A percentile compares a stretch with the other conserved stretches of the same genome.
phyloP scores from a whole-genome alignment of 2,113 vertebrate species.

The Prunella himalayana region DNA sequence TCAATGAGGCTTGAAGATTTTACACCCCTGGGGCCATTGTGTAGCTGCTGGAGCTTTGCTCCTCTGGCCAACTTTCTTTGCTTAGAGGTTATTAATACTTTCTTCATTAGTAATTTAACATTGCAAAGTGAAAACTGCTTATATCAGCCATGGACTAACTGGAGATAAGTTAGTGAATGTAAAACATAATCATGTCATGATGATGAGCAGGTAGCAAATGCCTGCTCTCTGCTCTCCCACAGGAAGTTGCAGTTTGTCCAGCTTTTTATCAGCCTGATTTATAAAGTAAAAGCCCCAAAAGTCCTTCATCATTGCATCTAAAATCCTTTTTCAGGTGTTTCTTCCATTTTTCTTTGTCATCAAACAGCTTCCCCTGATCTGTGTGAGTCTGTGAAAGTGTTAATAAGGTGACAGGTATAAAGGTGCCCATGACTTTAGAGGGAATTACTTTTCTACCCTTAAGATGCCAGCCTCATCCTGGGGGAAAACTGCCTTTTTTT shows the following conservation, averaged over 20 bases:
- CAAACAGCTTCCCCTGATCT: not conserved
- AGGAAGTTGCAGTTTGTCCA: not conserved
- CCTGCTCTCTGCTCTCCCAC: not conserved
- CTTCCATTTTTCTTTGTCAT: not conserved
- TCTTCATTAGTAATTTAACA: conserved; percentile 9
- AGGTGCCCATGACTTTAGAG: not conserved
- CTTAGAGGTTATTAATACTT: not conserved
- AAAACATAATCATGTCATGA: not conserved
- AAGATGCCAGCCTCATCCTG: not conserved
- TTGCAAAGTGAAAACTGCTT: not conserved
- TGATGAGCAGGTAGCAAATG: not conserved
- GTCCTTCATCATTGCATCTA: not conserved
- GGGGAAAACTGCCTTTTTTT: not conserved
- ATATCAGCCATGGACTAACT: not conserved
- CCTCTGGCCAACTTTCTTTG: not conserved
- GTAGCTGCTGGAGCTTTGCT: not conserved
- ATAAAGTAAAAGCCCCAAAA: not conserved
- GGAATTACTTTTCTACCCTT: not conserved
- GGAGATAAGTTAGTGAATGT: not conserved
- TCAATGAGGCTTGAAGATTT: not conserved
- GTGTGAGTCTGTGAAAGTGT: not conserved
- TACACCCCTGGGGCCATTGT: not conserved
- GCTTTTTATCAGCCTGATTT: not conserved
- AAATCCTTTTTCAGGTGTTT: not conserved
- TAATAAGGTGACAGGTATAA: not conserved